Base-by-base conservation (phyloP, 1,140 invertebrate species). In the Lasioglossum albipes region DNA sequence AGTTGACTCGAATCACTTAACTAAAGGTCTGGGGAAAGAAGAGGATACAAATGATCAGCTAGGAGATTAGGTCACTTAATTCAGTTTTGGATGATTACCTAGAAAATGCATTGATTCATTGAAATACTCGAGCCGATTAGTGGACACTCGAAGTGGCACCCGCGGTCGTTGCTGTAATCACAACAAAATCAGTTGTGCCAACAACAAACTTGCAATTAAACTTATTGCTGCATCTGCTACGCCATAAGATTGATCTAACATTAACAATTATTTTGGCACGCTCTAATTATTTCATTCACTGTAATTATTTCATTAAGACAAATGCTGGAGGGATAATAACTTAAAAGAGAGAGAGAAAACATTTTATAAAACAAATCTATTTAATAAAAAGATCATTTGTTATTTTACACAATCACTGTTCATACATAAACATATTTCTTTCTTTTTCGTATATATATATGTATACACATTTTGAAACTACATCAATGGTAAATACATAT, bases 111-210 rank as follows among this genome's bases (percentile, higher is more conserved):
- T 91, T 92, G 92, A 93, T 91, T 93, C 91, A 93, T 92, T 93
- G 88, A 91, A 93, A 92, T 92, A 93, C 91, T 91, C 87, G 89
- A 92, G 92, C 91, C 91, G 91, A 93, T 92, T 91, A 92, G 92
- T 90, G 91, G 91, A 93, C 92, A 92, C 91, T 93, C 88, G 90
- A 91, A 90, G 91, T 91, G 87, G 91, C 92, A 92, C 87, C 92
- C 90, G 84, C 91, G 91, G 90, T 89, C 90, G 87, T 90, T 92
- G 91, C 93, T 93, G 92, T 92, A 93, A 93, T 93, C 91, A 93
- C 93, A 93, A 93, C 92, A 93, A 93, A 93, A 93, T 93, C 87
- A 93, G 93, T 91, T 93, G 93, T 93, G 92, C 93, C 91, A 91
- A 93, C 91, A 91, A 93, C 91, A 90, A 86, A 90, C 82, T 90